Evolutionary conservation across 2,113 vertebrate genomes (phyloP).

Genomic region (Sorex fumeus): DNA sequence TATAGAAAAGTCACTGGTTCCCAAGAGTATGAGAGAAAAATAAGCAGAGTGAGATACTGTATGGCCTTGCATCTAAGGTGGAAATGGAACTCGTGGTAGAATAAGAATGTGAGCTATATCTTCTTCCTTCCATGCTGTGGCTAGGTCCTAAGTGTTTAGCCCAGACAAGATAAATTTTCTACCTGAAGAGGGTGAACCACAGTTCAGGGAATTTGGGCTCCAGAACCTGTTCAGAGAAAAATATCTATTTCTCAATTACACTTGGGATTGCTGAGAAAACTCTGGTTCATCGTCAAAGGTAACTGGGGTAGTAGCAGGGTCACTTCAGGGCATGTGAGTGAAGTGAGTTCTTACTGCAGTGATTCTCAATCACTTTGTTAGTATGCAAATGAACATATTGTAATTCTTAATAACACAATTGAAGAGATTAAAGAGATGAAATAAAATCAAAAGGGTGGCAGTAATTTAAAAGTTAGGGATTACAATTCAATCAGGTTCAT

Average conservation of each 20-base stretch:
- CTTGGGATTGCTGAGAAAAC: not conserved
- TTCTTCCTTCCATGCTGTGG: not conserved
- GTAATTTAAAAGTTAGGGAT: not conserved
- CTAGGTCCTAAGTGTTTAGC: not conserved
- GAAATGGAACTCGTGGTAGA: not conserved
- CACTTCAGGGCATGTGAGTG: not conserved
- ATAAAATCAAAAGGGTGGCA: not conserved
- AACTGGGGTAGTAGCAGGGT: not conserved
- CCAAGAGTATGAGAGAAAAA: not conserved
- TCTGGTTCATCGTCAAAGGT: not conserved
- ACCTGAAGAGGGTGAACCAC: not conserved
- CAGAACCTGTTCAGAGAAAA: not conserved
- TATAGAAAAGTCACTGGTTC: not conserved
- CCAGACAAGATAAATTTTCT: not conserved
- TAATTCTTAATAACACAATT: not conserved
- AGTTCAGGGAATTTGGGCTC: not conserved
- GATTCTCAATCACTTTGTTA: not conserved
- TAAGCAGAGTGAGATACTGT: not conserved
- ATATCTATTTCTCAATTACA: not conserved
- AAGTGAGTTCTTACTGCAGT: not conserved
- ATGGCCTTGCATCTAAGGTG: not conserved
- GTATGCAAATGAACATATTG: not conserved
- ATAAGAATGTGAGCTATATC: not conserved
- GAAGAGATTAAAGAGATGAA: conserved; percentile 29
- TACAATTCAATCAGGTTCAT: no score